Base-by-base conservation (phyloP, 2,113 vertebrate species). In the Nematolebias whitei region DNA sequence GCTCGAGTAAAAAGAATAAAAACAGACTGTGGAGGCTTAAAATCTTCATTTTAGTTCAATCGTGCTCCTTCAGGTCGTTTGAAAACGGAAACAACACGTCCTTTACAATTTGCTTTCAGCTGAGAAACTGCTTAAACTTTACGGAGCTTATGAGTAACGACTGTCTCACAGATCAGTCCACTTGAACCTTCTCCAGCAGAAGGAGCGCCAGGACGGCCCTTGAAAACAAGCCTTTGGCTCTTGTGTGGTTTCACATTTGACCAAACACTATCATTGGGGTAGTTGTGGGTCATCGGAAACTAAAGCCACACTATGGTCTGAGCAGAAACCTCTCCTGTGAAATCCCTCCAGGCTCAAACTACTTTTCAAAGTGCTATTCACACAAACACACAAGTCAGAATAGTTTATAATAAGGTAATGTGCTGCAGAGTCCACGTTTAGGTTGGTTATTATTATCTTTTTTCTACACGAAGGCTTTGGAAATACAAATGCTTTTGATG, bases 191-290 rank as follows among this genome's bases (percentile, higher is more conserved):
- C 53, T 57, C 22, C 11, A 22, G 5, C 38, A 24, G 19, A 14
- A 23, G 24, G 32, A 43, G 67, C 4, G 6, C 19, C 26, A 20
- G 26, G 26, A n/a, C n/a, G 5, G 6, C 23, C 10, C 54, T 57
- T 22, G 12, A 35, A 24, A 53, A n/a, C 10, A 18, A 53, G 51
- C 9, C 16, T n/a, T 35, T n/a, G 18, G 58, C 6, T 35, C 12
- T 48, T 35, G 26, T 22, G 26, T 61, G 58, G 44, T 20, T 24
- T 60, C 57, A 18, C 8, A 43, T 60, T 35, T 61, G 26, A 29
- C 12, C n/a, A 61, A 48, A 58, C 55, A n/a, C 40, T 24, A 24
- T 61, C 26, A 48, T 48, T 48, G 13, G 44, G 24, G 43, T 32
- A 16, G 40, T 32, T 41, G 50, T 52, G 49, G 12, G 10, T 41